Evolutionary conservation across 2,888 invertebrate genomes (phyloP), one percentile per base, ranked within the genome.

Genomic region (Agonopterix alstromeriana): DNA sequence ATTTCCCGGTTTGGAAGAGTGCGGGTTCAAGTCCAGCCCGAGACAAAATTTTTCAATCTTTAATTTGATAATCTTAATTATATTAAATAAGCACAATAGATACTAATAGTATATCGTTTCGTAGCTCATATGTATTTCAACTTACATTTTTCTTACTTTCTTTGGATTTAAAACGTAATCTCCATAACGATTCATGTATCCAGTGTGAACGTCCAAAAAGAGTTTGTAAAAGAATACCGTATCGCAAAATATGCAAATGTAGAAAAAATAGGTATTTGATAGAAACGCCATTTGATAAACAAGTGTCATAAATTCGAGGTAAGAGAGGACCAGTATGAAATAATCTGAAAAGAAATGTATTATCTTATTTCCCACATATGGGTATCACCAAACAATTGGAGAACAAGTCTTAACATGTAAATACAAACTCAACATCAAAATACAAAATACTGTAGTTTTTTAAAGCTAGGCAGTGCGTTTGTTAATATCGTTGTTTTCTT

Each of bases 241-340:
- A 42, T 90, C 90, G n/a, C 71, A 63, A 3, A 77, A 57, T 35
- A 84, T 53, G 58, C 77, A 84, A 10, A 76, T 67, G 50, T 71
- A 65, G 45, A 73, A 76, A 58, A 75, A 82, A 51, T 65, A 72
- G 5, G 62, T 65, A 43, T 77, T 73, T 12, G 89, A 83, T 51
- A 80, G 70, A 55, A 90, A 90, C 7, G 89, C 79, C 79, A 90
- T 86, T 69, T 90, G 82, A 51, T 90, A 90, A 1, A 83, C 77
- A 12, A 87, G 72, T 9, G 85, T 48, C 72, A 89, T 75, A 48
- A 85, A 84, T 52, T 89, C 89, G 5, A 67, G 41, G 53, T 90
- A 90, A 0, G 89, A 72, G 10, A 87, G 55, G 8, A 79, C 53
- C 36, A 89, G 66, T 10, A 81, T 78, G 2, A 89, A 55, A 50